Evolutionary conservation across 1,140 invertebrate genomes (phyloP).

Genomic region (Amphibalanus amphitrite): DNA sequence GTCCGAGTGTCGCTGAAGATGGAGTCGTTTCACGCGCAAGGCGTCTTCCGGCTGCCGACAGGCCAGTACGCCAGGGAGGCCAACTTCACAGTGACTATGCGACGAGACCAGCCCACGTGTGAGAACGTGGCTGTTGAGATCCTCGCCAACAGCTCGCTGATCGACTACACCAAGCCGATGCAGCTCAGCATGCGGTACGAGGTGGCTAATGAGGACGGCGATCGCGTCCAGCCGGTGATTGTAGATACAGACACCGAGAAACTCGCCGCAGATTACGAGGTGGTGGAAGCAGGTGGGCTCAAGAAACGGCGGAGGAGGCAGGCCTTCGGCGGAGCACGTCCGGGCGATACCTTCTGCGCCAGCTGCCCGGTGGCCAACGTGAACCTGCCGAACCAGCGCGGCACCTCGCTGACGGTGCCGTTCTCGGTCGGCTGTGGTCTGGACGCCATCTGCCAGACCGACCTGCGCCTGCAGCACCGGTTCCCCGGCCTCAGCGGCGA

Average conservation of each 20-base stretch:
- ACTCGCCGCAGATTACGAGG: not conserved
- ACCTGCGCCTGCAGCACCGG: not conserved
- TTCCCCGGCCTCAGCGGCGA: not conserved
- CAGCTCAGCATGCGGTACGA: not conserved
- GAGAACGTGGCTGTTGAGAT: not conserved
- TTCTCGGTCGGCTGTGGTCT: not conserved
- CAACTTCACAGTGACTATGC: not conserved
- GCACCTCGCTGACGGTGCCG: not conserved
- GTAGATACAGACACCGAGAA: not conserved
- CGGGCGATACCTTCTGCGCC: not conserved
- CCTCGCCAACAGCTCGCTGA: not conserved
- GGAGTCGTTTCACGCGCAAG: not conserved
- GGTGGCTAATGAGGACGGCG: not conserved
- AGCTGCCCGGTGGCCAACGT: not conserved
- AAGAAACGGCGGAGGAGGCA: not conserved
- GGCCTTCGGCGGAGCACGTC: not conserved
- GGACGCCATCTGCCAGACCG: constrained; percentile 2
- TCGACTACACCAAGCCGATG: not conserved
- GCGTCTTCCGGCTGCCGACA: not conserved
- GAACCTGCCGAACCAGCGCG: not conserved
- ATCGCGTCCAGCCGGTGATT: not conserved
- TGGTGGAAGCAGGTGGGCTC: too few relatives aligned
- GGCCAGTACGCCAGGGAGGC: not conserved
- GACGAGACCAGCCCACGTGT: not conserved
- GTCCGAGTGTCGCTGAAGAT: not conserved